Conservation (phyloP, 2,888 invertebrate species). For the Pseudococcus jackbeardsleyi region DNA sequence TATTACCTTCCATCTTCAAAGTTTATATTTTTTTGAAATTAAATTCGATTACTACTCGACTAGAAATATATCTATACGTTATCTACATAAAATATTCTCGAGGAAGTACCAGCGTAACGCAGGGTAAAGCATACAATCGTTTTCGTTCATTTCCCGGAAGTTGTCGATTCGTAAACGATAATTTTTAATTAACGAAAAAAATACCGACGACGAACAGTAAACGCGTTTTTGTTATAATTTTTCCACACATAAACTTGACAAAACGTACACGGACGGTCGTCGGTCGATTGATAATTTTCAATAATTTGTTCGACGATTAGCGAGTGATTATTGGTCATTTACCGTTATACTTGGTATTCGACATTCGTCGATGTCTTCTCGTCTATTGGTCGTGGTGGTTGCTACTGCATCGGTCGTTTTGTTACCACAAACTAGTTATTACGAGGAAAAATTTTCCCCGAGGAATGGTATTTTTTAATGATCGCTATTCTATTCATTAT, state of each 20-base stretch:
- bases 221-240: conserved; percentile 18
- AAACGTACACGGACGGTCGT: background rate
- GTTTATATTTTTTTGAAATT: too few relatives aligned
- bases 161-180: conserved; percentile 23
- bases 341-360: background rate
- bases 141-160: conserved; percentile 14
- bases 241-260: background rate
- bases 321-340: conserved; percentile 35
- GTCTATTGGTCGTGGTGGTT: background rate
- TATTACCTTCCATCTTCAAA: too few relatives aligned
- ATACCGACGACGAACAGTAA: background rate
- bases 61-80: too few relatives aligned
- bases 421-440: conserved; percentile 3
- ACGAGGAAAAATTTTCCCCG: background rate
- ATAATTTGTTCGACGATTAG: conserved; percentile 17
- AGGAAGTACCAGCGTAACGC: too few relatives aligned
- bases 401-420: background rate
- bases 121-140: too few relatives aligned
- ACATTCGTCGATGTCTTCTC: background rate
- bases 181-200: conserved; percentile 22
- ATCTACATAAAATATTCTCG: too few relatives aligned
- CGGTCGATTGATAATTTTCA: conserved; percentile 6
- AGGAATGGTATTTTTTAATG: conserved; percentile 30
- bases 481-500: conserved; percentile 9
- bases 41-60: too few relatives aligned